Percentiles rank a stretch among this genome's conserved stretches.
Evolutionary conservation across 2,888 invertebrate genomes (phyloP).

Genomic region (Sipha maydis): DNA sequence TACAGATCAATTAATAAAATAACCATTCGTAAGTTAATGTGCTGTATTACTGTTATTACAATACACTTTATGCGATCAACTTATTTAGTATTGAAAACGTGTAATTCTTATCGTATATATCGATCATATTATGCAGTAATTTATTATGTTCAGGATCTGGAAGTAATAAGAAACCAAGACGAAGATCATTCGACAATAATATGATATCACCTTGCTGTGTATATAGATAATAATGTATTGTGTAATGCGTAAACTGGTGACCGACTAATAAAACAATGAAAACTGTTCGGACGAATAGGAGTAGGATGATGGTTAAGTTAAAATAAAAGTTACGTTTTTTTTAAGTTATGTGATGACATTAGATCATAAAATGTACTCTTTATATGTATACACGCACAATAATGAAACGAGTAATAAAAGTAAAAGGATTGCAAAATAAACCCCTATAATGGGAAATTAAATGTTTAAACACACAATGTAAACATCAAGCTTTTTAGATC

Average conservation of each 20-base stretch:
- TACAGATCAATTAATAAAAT: no score
- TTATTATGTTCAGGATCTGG: background rate
- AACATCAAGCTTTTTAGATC: background rate
- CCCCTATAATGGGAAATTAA: background rate
- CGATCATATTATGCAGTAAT: background rate
- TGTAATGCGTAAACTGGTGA: background rate
- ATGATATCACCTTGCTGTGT: background rate
- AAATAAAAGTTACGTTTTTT: background rate
- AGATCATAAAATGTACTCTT: background rate
- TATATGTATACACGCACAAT: background rate
- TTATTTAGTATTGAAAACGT: constrained; percentile 5
- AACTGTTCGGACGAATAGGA: background rate
- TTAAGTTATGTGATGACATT: background rate
- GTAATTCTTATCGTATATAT: constrained; percentile 4
- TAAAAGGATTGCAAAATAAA: background rate
- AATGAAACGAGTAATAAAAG: background rate
- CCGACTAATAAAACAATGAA: background rate
- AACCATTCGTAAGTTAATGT: background rate
- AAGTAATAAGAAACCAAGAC: background rate
- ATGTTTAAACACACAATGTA: background rate
- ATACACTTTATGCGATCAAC: background rate
- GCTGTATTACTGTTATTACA: background rate
- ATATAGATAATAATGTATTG: background rate
- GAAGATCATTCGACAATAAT: constrained; percentile 34
- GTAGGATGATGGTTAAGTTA: background rate